Base-by-base conservation (phyloP, 2,113 vertebrate genomes). In the Aramus guarauna region DNA sequence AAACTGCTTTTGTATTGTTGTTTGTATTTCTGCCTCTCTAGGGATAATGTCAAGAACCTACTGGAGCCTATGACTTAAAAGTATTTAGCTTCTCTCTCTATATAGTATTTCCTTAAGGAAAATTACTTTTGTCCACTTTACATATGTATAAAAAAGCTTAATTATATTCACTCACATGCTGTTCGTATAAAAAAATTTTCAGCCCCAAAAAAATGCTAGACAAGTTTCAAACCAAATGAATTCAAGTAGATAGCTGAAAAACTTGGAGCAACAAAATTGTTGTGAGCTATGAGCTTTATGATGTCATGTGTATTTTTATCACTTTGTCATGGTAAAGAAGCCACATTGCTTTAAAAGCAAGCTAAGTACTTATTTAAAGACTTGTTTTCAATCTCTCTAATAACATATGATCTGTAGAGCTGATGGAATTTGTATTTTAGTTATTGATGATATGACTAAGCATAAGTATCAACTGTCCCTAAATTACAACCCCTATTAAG, bases 221-320 rank as follows among this genome's bases (percentile, higher is more conserved):
- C n/a, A 73, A 76, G 13, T 32, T 90, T 88, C 74, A 88, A 80
- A 53, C 34, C 39, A 79, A 85, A 66, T 36, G 19, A 56, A 63
- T 55, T 74, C 19, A 73, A 62, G 29, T 4, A 75, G 48, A 29
- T 24, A 68, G n/a, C 45, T 62, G 52, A 48, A 85, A 69, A 87
- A 50, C 45, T 62, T 84, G 19, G 29, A 77, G 72, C n/a, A 81
- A 43, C 23, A 47, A 52, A 74, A 89, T 32, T 58, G 27, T 43
- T 62, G 24, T 39, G 59, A 64, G 39, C 68, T 41, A 77, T 45
- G 8, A 83, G 60, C 41, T 91, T 92, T 82, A 85, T 94, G 76
- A 89, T 78, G 62, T 95, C 66, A 84, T 71, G 9, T 68, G 15
- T 93, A 73, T 92, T 85, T 95, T 94, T 94, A 87, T 87, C 43